Conservation (phyloP, 2,113 vertebrate species). For the Anser cygnoides region DNA sequence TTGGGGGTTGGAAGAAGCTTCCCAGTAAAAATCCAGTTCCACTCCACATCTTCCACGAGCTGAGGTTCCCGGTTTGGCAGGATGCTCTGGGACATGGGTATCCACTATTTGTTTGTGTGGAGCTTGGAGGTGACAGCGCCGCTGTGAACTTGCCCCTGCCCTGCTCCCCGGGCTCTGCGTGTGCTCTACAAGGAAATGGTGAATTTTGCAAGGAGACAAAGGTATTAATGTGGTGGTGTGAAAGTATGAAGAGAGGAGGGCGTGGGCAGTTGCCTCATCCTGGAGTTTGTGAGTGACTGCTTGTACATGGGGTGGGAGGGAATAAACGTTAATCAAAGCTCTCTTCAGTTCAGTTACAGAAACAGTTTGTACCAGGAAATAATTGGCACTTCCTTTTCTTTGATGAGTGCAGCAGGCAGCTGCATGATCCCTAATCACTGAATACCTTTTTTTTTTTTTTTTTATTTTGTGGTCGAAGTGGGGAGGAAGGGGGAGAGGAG, state of each 20-base stretch:
- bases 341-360: not conserved
- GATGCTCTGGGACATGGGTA: not conserved
- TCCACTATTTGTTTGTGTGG: rapidly evolving
- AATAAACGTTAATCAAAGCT: not conserved
- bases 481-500: not conserved
- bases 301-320: not conserved
- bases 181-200: not conserved
- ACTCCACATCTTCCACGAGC: not conserved
- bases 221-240: not conserved
- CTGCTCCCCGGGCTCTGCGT: not conserved
- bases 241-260: slow-evolving; percentile 21
- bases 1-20: rapidly evolving
- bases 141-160: not conserved
- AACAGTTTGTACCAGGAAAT: slow-evolving; percentile 18
- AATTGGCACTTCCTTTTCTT: not conserved
- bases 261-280: slow-evolving; percentile 10
- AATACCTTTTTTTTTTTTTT: not conserved
- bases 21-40: not conserved
- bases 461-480: not conserved
- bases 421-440: not conserved
- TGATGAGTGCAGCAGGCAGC: not conserved
- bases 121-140: rapidly evolving
- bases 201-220: not conserved
- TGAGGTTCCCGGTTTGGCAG: not conserved
- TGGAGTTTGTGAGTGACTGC: slow-evolving; percentile 1